Base-by-base conservation (phyloP, 2,888 invertebrate genomes). In the Orthosia incerta region DNA sequence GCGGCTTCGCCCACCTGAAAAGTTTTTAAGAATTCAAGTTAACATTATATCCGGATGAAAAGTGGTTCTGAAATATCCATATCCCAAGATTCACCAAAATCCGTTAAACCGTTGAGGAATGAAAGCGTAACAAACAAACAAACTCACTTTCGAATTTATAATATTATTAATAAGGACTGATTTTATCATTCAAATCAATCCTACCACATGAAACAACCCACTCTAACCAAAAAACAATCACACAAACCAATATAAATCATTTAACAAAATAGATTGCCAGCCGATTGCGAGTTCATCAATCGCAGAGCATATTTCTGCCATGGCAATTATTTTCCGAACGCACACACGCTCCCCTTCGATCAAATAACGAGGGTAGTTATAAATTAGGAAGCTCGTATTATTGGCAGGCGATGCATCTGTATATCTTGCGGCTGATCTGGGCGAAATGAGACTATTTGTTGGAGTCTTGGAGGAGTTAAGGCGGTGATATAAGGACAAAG, bases 401-500 rank as follows among this genome's bases (percentile, higher is more conserved):
- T 79, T 66, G 70, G 59, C 26, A 57, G 53, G 11, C 60, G n/a
- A 69, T 60, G 67, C 69, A 20, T 74, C 59, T 61, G 23, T 20
- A n/a, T 71, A 56, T 31, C 61, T 48, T 61, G 64, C 55, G 66
- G 63, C 50, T 26, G 79, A 71, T 76, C 66, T 39, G 55, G 70
- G 75, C 64, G 61, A 76, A 84, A 75, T 46, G 65, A 26, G 63
- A 13, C 11, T 71, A 86, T 86, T 79, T 82, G 57, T 85, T 16
- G 0, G 16, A 31, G 4, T 76, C 55, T 85, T n/a, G 0, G 16
- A 31, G 5, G 13, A 20, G 26, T 78, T 86, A 78, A 84, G 82
- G 86, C 23, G 53, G 23, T 71, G 66, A 39, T 16, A 1, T 39
- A 0, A 45, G 5, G 12, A 48, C 3, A 20, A 45, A n/a, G n/a